Base-by-base conservation (phyloP, 2,797 vertebrate species). In the Cirrhinus molitorella region DNA sequence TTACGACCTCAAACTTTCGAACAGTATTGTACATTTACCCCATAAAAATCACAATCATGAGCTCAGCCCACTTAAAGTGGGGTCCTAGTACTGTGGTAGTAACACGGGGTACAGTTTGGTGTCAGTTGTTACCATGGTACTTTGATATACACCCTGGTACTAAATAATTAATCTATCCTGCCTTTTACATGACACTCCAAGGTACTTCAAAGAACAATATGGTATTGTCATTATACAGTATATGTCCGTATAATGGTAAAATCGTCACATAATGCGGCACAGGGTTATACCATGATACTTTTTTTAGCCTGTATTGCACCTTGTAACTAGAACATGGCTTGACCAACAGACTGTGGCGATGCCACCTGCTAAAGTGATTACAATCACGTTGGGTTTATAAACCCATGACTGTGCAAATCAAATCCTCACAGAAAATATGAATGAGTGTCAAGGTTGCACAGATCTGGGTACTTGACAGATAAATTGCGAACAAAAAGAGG, bases 81-180 rank as follows among this genome's bases (percentile, higher is more conserved):
- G 13, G 49, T 57, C 72, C 21, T 34, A 57, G 31, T 40, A 75
- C 45, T 49, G 23, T 34, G 61, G 14, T 28, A 1, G 7, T 49
- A 28, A 23, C 28, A 74, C 13, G 12, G 28, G 31, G 4, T 55
- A 34, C 13, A 75, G 34, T 43, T n/a, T 75, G n/a, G 53, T 43
- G 21, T 43, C 2, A 40, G 11, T 17, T 49, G 59, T 66, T 65
- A 34, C 45, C 7, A 79, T 23, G 13, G 45, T 66, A 51, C 4
- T n/a, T 63, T 63, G 59, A 31, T 14, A 28, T 45, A 34, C 76
- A 51, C 59, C 45, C 21, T 79, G 12, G 17, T 17, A 79, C 76
- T 79, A 17, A 66, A 79, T 79, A 49, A 79, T 66, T 65, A 2
- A 66, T 66, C 12, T 2, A 66, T 79, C 43, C 61, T 66, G 59